These are phyloP conservation scores for Caenorhabditis macrosperma DNA, from an alignment of 2,888 invertebrate species.

Conservation along the genomic window DNA sequence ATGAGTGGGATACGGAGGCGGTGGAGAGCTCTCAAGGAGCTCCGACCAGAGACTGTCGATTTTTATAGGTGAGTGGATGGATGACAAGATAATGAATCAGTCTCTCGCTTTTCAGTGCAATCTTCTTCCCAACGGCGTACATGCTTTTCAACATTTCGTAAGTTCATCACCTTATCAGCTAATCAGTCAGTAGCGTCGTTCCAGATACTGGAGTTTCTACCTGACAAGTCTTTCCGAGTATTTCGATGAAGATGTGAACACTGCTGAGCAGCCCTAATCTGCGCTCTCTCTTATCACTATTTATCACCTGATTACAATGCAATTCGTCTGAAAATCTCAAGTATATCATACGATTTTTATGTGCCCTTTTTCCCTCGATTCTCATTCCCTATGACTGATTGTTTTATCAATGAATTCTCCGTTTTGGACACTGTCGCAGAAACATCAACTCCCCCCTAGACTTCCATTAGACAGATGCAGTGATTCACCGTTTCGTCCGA, in stretches of 20 bases:
- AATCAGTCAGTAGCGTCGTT: conserved; percentile 15
- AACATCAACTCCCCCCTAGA: too few relatives aligned
- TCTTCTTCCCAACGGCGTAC: conserved; percentile 78
- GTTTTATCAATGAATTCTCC: too few relatives aligned
- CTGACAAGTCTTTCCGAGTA: conserved; percentile 74
- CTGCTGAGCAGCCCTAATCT: conserved; percentile 34
- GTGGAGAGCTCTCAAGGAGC: conserved; percentile 62
- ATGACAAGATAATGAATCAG: not conserved
- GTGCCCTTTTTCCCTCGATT: too few relatives aligned
- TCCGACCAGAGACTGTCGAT: conserved; percentile 77
- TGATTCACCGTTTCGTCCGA: too few relatives aligned
- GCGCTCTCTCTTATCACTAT: too few relatives aligned
- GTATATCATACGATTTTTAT: too few relatives aligned
- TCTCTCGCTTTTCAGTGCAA: conserved; percentile 70
- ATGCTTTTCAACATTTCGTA: conserved; percentile 79
- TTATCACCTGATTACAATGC: not conserved
- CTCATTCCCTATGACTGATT: too few relatives aligned
- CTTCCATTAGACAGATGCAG: too few relatives aligned
- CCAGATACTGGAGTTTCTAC: conserved; percentile 79
- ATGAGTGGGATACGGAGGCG: conserved; percentile 54
- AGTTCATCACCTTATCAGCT: conserved; percentile 21
- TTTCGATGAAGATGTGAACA: conserved; percentile 56
- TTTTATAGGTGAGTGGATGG: conserved; percentile 71
- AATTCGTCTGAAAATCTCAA: too few relatives aligned
- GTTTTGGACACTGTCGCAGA: too few relatives aligned